Percentiles rank a stretch among this genome's conserved stretches.
Evolutionary conservation across 1,140 invertebrate genomes (phyloP).

Genomic region (Drosophila lacertosa): DNA sequence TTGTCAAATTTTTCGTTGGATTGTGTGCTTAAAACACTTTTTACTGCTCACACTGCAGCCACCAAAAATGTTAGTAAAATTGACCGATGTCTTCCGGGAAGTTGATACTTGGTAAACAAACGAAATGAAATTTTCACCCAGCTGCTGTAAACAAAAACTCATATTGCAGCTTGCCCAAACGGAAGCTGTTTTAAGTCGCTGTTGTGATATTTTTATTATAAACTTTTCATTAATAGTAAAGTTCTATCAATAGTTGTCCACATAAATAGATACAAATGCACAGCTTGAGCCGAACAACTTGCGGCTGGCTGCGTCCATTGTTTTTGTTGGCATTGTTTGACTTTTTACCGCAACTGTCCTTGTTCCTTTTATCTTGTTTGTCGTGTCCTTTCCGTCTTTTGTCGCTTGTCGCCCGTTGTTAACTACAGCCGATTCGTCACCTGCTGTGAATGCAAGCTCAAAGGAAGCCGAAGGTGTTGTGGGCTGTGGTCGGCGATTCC

Average conservation of each 20-base stretch:
- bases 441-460: conserved; percentile 16
- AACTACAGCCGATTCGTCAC: conserved; percentile 42
- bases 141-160: conserved; percentile 45
- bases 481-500: conserved; percentile 1
- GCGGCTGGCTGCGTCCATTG: conserved; percentile 44
- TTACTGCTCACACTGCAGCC: conserved; percentile 27
- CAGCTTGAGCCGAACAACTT: conserved; percentile 23
- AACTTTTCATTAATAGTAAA: neutral
- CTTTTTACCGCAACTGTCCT: conserved; percentile 19
- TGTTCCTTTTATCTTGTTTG: conserved; percentile 37
- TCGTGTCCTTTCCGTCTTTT: neutral
- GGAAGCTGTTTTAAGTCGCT: neutral
- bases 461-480: conserved; percentile 11
- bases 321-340: conserved; percentile 29
- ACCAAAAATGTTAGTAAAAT: conserved; percentile 29
- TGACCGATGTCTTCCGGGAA: conserved; percentile 14
- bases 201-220: neutral
- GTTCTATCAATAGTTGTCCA: neutral
- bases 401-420: conserved; percentile 23
- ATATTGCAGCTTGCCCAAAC: neutral
- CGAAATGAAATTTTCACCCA: conserved; percentile 53
- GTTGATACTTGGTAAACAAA: conserved; percentile 49
- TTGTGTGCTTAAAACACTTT: no score
- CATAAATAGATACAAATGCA: neutral
- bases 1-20: neutral